Base-by-base conservation (phyloP, 2,113 vertebrate genomes). In the Cochlearius cochlearius region DNA sequence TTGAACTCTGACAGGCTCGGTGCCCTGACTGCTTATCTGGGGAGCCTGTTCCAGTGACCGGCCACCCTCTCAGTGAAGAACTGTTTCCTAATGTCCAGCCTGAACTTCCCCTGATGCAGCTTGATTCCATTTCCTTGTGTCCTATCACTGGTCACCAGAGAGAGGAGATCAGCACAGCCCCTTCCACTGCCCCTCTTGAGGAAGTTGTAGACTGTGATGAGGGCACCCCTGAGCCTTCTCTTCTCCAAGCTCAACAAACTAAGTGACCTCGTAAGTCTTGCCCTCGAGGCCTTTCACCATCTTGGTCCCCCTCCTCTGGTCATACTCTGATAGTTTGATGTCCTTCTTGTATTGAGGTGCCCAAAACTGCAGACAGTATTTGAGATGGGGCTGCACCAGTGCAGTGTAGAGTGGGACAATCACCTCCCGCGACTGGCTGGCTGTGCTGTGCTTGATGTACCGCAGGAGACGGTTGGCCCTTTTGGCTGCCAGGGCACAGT, bases 251-350 rank as follows among this genome's bases (percentile, higher is more conserved):
- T 88, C 56, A 80, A 60, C 12, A 92, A 77, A 53, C 43, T 9
- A 26, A 60, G 22, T 36, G 22, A 60, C 22, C 22, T 60, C 19
- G 2, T 68, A 45, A 84, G 41, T 66, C 11, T 88, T 75, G 78
- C 5, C 34, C 22, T 72, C 1, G 1, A 1, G 1, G 32, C 52
- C 36, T 53, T 76, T 56, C 7, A 36, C 32, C 1, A 5, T 75
- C 58, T 36, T 66, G 29, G 18, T 52, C 4, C 7, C 49, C 11
- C 11, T 89, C 27, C 17, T 69, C n/a, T 64, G 55, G 60, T 45
- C 38, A 49, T 17, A 8, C 27, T 81, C 21, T 26, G 47, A 41
- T 25, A 71, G 29, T 68, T n/a, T 30, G 19, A 39, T 77, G 38
- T 30, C 2, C 15, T 56, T 29, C 23, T 32, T 25, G 22, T 20